Evolutionary conservation across 2,797 vertebrate species (phyloP), one percentile per base, ranked within the genome.

Genomic region (Lateolabrax maculatus): DNA sequence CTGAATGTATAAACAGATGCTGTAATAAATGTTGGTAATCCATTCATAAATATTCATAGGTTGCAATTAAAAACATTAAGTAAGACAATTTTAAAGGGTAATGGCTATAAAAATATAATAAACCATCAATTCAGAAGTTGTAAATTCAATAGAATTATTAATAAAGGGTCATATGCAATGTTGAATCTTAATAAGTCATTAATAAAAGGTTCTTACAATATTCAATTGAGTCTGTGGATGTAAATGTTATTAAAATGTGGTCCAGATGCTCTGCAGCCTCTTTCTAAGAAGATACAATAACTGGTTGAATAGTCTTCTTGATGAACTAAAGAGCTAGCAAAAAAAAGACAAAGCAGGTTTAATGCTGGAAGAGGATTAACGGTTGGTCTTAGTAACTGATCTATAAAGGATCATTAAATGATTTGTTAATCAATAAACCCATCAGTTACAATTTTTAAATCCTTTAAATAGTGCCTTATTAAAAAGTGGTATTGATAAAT

Each of bases 1-100:
- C 39, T 75, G 66, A 61, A 60, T n/a, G 58, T 21, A 64, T 48
- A 52, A 78, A 74, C 25, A 66, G 23, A 39, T 23, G 39, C 48
- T 12, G 6, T 41, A 25, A 44, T 51, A 60, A 53, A 71, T 71
- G 49, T 25, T 58, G 29, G 29, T 36, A 49, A 57, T 69, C 51
- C 23, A 66, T 55, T 66, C 21, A 43, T 62, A 23, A 69, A 76
- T 61, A 72, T 58, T 36, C 29, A 52, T 48, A 16, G 16, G 11
- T 29, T 21, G 16, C 66, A 21, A 13, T 43, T 61, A 21, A 23
- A 57, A 65, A 56, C 48, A 51, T 49, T 19, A n/a, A 31, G 19
- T 34, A 44, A 61, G 34, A 58, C 44, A 11, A 41, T 75, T 44
- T n/a, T 27, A 46, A 71, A 51, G 19, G 9, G 25, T 63, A 44